Percentiles rank a stretch among this genome's conserved stretches.
Evolutionary conservation across 2,113 vertebrate genomes (phyloP).

Genomic region (Emydocephalus ijimae): DNA sequence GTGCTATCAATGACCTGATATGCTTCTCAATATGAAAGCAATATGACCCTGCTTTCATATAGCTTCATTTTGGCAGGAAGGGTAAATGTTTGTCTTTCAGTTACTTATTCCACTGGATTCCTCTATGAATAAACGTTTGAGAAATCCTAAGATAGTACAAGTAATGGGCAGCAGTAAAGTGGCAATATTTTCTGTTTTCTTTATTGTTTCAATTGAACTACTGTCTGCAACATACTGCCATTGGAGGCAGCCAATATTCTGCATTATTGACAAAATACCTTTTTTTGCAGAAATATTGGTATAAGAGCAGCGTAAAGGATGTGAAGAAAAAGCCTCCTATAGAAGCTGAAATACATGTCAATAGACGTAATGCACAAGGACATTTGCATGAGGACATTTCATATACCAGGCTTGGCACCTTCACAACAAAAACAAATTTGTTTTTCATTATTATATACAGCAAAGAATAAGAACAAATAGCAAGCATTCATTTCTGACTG

Average conservation of each 20-base stretch:
- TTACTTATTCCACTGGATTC: not conserved
- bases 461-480: constrained; percentile 10
- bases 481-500: constrained; percentile 35
- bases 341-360: constrained; percentile 9
- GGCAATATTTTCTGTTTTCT: not conserved
- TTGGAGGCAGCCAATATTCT: not conserved
- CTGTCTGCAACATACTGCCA: not conserved
- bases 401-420: not conserved
- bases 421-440: not conserved
- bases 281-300: not conserved
- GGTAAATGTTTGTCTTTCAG: not conserved
- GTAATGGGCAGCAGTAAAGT: not conserved
- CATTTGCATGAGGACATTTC: constrained; percentile 20
- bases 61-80: not conserved
- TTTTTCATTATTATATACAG: constrained; percentile 4
- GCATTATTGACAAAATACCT: not conserved
- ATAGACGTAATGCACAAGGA: not conserved
- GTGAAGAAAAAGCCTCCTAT: constrained; percentile 11
- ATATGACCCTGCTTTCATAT: not conserved
- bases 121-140: constrained; percentile 6
- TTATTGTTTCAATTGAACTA: not conserved
- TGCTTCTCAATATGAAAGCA: not conserved
- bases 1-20: not conserved
- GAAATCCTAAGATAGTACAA: not conserved
- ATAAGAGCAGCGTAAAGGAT: not conserved